phyloP scores from a whole-genome alignment of 1,140 invertebrate species.

The Drosophila nigrodunni region DNA sequence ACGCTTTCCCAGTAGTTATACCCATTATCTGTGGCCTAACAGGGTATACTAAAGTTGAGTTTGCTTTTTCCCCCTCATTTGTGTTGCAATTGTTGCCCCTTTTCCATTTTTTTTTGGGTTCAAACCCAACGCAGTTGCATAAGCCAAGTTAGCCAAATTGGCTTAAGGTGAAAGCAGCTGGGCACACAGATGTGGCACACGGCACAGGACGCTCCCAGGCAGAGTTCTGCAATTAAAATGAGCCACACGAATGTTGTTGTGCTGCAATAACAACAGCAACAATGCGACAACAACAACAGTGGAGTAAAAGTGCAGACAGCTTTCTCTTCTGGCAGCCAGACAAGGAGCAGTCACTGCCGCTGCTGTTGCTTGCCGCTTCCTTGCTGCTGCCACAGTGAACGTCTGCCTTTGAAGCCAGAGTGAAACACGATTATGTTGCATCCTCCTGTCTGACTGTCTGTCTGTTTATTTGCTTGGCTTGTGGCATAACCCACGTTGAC shows the following conservation, averaged over 20 bases:
- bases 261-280: conserved; percentile 51
- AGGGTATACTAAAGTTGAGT: no score
- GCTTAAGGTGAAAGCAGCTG: conserved; percentile 57
- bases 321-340: conserved; percentile 23
- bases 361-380: conserved; percentile 1
- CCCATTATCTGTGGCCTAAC: no score
- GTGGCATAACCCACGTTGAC: conserved; percentile 80
- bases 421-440: conserved; percentile 67
- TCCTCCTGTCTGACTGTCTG: conserved; percentile 45
- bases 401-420: conserved; percentile 16
- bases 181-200: conserved; percentile 1
- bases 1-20: no score
- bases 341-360: conserved; percentile 8
- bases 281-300: background rate
- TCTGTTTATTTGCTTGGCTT: conserved; percentile 21
- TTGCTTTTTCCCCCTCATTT: no score
- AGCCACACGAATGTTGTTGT: conserved; percentile 35
- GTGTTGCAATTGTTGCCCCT: conserved; percentile 5
- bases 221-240: conserved; percentile 82
- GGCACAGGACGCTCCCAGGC: conserved; percentile 20
- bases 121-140: conserved; percentile 43
- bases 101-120: background rate
- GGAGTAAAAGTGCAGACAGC: conserved; percentile 43
- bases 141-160: conserved; percentile 46
- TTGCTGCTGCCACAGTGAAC: background rate